Percentiles rank a stretch among this genome's conserved stretches.
Evolutionary conservation across 2,888 invertebrate genomes (phyloP).

Genomic region (Cremastobaeus sp.): DNA sequence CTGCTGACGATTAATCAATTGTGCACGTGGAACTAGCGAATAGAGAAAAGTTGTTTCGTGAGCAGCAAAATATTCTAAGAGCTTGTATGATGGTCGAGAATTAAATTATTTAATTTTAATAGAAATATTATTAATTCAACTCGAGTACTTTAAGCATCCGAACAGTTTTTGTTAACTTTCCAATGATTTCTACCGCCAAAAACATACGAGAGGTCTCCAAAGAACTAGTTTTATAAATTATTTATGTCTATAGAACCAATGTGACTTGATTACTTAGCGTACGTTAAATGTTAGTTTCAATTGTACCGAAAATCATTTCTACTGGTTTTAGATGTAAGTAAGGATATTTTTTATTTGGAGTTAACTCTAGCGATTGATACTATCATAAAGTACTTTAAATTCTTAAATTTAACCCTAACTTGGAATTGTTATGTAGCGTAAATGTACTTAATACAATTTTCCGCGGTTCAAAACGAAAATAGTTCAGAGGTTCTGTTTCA

Average conservation of each 20-base stretch:
- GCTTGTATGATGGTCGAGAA: constrained; percentile 1
- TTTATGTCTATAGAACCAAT: constrained; percentile 57
- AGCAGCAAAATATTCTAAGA: constrained; percentile 11
- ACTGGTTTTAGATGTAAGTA: constrained; percentile 1
- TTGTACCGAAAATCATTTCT: constrained; percentile 8
- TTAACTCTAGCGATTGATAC: too few species aligned
- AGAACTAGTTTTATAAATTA: constrained; percentile 69
- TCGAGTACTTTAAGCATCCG: constrained; percentile 9
- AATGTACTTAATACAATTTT: constrained; percentile 30
- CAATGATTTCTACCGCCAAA: constrained; percentile 64
- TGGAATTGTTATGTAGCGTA: constrained; percentile 18
- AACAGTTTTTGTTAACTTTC: constrained; percentile 19
- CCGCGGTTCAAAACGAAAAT: constrained; percentile 32
- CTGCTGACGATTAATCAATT: too few species aligned
- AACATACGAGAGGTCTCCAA: constrained; percentile 68
- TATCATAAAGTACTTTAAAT: too few species aligned
- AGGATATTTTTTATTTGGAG: constrained; percentile 1
- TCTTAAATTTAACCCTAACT: neutral
- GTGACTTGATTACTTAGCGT: constrained; percentile 10
- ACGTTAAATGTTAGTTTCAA: constrained; percentile 21
- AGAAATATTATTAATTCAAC: constrained; percentile 4
- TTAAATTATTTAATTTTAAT: constrained; percentile 26
- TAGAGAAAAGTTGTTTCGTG: constrained; percentile 12
- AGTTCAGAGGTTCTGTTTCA: constrained; percentile 36
- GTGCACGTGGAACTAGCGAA: neutral